Conservation (phyloP, 2,113 vertebrate genomes). For the Caretta caretta region DNA sequence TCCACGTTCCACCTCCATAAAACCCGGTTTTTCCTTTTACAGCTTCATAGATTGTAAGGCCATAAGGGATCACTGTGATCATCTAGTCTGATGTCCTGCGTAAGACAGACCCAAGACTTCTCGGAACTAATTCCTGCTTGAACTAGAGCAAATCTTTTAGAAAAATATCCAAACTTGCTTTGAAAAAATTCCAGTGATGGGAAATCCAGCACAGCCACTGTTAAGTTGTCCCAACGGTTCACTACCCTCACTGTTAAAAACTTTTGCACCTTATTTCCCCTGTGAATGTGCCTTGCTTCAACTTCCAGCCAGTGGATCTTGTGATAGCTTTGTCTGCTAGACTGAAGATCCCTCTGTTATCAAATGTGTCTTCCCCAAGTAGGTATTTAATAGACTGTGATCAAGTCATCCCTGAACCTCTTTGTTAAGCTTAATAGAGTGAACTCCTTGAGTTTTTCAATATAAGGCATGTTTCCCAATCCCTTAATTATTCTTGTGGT, state of each 20-base stretch:
- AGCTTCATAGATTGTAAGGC: neutral
- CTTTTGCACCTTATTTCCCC: neutral
- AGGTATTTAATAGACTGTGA: neutral
- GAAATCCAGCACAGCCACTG: neutral
- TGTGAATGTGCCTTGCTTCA: neutral
- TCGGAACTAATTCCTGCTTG: rapidly evolving
- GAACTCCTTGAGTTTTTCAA: neutral
- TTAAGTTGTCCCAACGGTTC: neutral
- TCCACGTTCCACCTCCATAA: neutral
- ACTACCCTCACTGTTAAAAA: neutral
- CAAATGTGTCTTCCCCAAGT: neutral
- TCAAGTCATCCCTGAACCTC: neutral
- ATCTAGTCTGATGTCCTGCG: neutral
- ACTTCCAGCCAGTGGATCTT: neutral
- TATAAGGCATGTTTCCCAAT: neutral
- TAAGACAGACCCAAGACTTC: rapidly evolving
- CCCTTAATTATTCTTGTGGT: neutral
- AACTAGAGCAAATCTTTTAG: neutral
- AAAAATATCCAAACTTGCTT: neutral
- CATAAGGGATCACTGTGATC: neutral
- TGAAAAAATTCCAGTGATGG: neutral
- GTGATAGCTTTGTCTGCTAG: neutral
- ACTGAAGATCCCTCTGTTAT: neutral
- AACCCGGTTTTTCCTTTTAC: neutral
- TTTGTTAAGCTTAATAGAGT: neutral